phyloP scores from a whole-genome alignment of 2,888 invertebrate genomes.

The Microdon myrmicae region DNA sequence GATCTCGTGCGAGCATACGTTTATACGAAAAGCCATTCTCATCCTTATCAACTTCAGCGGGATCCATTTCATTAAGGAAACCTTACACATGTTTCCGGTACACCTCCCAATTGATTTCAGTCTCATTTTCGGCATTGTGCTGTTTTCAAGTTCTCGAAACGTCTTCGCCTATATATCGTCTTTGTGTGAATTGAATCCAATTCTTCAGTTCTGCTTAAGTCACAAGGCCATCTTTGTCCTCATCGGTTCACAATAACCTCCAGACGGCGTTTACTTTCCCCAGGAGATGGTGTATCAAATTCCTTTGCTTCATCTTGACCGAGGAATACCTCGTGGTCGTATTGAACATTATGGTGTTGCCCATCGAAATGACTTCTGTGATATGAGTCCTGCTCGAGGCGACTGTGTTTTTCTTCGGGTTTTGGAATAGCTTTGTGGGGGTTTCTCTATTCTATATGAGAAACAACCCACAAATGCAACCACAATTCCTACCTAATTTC shows the following conservation, averaged over 20 bases:
- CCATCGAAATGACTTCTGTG: conserved; percentile 80
- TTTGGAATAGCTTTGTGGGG: conserved; percentile 83
- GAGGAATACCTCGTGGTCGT: conserved; percentile 97
- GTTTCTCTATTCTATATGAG: no score
- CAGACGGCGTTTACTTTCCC: conserved; percentile 91
- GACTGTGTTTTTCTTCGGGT: conserved; percentile 75
- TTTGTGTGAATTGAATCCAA: conserved; percentile 96
- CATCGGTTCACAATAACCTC: conserved; percentile 93
- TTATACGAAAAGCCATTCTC: conserved; percentile 82
- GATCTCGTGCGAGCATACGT: conserved; percentile 85
- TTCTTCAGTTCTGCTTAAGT: conserved; percentile 89
- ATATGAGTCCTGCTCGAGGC: conserved; percentile 77
- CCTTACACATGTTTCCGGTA: conserved; percentile 84
- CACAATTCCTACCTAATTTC: no score
- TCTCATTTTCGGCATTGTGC: conserved; percentile 80
- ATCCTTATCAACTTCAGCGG: conserved; percentile 74
- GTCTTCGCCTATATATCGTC: conserved; percentile 90
- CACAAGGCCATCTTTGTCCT: conserved; percentile 83
- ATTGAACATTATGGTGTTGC: conserved; percentile 86
- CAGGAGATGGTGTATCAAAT: conserved; percentile 93
- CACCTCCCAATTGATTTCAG: conserved; percentile 83
- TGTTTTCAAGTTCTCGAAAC: conserved; percentile 93
- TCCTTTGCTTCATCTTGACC: conserved; percentile 93
- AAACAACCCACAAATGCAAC: no score
- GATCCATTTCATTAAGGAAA: conserved; percentile 82